Percentiles rank a stretch among this genome's conserved stretches.
phyloP scores from a whole-genome alignment of 2,888 invertebrate species.

The Panopea generosa region DNA sequence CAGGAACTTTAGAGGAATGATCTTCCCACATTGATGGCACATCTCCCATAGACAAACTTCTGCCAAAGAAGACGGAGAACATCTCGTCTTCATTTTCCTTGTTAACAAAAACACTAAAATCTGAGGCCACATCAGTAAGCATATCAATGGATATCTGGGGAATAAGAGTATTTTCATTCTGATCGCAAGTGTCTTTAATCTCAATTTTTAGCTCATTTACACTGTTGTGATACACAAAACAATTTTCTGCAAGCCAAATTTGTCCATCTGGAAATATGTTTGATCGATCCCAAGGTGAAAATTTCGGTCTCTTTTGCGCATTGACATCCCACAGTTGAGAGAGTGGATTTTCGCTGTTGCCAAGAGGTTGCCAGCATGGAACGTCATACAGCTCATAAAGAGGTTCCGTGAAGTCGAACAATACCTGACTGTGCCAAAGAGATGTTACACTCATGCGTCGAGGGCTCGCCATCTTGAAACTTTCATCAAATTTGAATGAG shows the following conservation, averaged over 20 bases:
- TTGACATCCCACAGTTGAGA: slow-evolving; percentile 75
- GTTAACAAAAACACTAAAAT: slow-evolving; percentile 39
- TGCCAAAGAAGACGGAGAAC: slow-evolving; percentile 37
- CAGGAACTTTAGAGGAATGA: slow-evolving; percentile 22
- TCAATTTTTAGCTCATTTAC: slow-evolving; percentile 11
- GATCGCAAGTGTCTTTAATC: neutral
- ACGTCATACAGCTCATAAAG: slow-evolving; percentile 13
- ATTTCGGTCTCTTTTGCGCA: slow-evolving; percentile 58
- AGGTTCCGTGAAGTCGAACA: slow-evolving; percentile 40
- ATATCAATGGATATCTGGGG: slow-evolving; percentile 66
- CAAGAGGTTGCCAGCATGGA: slow-evolving; percentile 43
- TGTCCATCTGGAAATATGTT: slow-evolving; percentile 27
- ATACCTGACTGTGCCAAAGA: slow-evolving; percentile 59
- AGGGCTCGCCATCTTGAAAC: slow-evolving; percentile 3
- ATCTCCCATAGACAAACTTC: slow-evolving; percentile 67
- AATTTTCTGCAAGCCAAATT: slow-evolving; percentile 49
- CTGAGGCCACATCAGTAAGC: slow-evolving; percentile 43
- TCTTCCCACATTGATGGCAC: slow-evolving; percentile 53
- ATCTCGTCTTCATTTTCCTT: slow-evolving; percentile 30
- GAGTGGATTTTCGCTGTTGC: slow-evolving; percentile 26
- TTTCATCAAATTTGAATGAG: slow-evolving; percentile 23
- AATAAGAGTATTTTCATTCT: slow-evolving; percentile 63
- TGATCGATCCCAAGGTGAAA: slow-evolving; percentile 50
- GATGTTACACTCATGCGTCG: slow-evolving; percentile 23
- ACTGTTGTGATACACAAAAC: slow-evolving; percentile 26